These are phyloP conservation scores for Microplitis demolitor DNA, from an alignment of 1,140 invertebrate species.

Conservation along the genomic window DNA sequence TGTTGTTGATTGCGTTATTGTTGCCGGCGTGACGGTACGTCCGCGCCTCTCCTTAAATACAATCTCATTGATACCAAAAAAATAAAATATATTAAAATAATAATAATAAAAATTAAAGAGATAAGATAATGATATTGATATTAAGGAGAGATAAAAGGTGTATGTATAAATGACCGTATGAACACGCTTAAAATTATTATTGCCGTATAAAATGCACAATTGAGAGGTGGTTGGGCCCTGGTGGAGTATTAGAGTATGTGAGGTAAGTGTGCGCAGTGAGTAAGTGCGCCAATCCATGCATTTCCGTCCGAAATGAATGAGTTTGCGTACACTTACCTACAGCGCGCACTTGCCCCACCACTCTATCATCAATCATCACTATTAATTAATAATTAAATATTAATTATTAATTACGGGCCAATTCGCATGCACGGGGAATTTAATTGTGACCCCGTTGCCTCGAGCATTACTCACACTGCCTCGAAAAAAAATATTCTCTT, in stretches of 20 bases:
- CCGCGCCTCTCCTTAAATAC: neutral
- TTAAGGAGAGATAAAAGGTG: neutral
- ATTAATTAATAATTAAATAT: conserved; percentile 14
- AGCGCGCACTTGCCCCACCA: too few species aligned
- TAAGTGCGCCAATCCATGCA: too few species aligned
- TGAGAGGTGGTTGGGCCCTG: neutral
- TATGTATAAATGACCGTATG: neutral
- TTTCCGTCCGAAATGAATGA: too few species aligned
- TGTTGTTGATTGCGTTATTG: neutral
- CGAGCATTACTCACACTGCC: conserved; percentile 26
- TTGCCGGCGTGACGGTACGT: neutral
- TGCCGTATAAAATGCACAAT: neutral
- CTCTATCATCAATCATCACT: too few species aligned
- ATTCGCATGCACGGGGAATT: conserved; percentile 16
- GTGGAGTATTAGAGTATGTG: neutral
- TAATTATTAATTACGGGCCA: conserved; percentile 18
- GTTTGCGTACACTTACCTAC: too few species aligned
- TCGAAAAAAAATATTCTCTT: conserved; percentile 10
- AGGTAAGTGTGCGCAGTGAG: too few species aligned
- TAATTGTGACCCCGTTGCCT: conserved; percentile 6
- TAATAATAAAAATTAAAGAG: neutral
- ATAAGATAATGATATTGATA: neutral
- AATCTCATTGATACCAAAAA: too few species aligned
- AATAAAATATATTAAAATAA: too few species aligned
- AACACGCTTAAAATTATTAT: neutral